A percentile compares a stretch with the other conserved stretches of the same genome.
These are phyloP conservation scores for Synergus umbraculus DNA, from an alignment of 2,888 invertebrate genomes.

Conservation along the genomic window DNA sequence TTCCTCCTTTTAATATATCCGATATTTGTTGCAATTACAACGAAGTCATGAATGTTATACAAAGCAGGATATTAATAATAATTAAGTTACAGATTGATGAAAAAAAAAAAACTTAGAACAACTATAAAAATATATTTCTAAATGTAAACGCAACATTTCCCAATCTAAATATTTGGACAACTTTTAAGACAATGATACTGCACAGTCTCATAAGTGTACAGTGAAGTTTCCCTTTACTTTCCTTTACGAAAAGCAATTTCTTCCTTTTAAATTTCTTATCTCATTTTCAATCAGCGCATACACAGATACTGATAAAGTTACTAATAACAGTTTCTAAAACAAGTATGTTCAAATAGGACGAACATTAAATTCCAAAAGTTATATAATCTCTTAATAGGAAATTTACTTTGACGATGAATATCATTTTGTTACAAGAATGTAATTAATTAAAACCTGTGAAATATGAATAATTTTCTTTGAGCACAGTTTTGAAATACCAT, in stretches of 20 bases:
- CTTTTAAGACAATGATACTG: constrained; percentile 47
- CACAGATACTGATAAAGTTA: constrained; percentile 23
- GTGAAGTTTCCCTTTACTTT: not conserved
- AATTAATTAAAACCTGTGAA: constrained; percentile 17
- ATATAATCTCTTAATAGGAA: not conserved
- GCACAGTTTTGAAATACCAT: constrained; percentile 27
- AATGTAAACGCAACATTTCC: constrained; percentile 56
- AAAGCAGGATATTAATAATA: constrained; percentile 27
- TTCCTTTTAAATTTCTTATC: constrained; percentile 8
- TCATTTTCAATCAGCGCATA: constrained; percentile 28
- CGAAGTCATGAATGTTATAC: constrained; percentile 28
- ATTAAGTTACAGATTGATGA: constrained; percentile 51
- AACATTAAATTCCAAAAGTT: constrained; percentile 17
- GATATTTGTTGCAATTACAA: constrained; percentile 31
- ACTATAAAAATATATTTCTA: constrained; percentile 68
- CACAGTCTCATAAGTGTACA: constrained; percentile 30
- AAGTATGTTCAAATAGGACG: constrained; percentile 11
- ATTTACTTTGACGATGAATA: not conserved
- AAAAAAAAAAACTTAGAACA: constrained; percentile 63
- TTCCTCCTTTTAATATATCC: constrained; percentile 42
- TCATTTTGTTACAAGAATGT: not conserved
- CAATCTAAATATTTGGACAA: constrained; percentile 50
- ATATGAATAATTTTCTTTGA: constrained; percentile 2
- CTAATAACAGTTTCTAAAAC: constrained; percentile 24
- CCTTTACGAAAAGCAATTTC: not conserved